These are phyloP conservation scores for Canis aureus DNA, from an alignment of 2,113 vertebrate genomes.

Conservation along the genomic window DNA sequence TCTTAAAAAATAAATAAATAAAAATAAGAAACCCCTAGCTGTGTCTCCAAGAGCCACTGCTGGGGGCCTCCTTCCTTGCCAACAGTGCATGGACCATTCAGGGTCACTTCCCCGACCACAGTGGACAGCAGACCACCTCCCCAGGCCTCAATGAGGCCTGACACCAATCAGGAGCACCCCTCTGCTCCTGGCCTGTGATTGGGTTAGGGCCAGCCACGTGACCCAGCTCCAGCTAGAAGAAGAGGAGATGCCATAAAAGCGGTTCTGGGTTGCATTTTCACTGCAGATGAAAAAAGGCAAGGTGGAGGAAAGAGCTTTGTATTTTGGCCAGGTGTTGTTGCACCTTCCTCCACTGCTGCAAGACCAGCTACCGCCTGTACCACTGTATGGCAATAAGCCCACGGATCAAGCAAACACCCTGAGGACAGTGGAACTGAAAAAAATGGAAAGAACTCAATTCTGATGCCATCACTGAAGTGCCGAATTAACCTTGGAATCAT, in stretches of 20 bases:
- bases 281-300: background rate
- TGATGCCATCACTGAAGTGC: background rate
- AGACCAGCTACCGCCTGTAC: background rate
- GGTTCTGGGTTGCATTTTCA: background rate
- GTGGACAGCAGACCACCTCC: background rate
- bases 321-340: background rate
- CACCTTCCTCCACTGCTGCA: background rate
- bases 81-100: background rate
- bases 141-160: no score
- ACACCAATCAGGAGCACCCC: background rate
- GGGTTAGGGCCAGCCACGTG: background rate
- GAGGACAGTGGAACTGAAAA: background rate
- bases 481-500: background rate
- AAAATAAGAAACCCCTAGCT: background rate
- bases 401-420: background rate
- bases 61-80: background rate
- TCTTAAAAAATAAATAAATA: background rate
- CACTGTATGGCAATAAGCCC: background rate
- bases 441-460: background rate
- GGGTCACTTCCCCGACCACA: background rate
- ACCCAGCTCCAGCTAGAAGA: background rate
- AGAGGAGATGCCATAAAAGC: background rate
- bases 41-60: background rate
- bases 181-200: background rate
- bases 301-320: background rate